These are phyloP conservation scores for Suricata suricatta DNA, from an alignment of 2,113 vertebrate species.

Conservation along the genomic window DNA sequence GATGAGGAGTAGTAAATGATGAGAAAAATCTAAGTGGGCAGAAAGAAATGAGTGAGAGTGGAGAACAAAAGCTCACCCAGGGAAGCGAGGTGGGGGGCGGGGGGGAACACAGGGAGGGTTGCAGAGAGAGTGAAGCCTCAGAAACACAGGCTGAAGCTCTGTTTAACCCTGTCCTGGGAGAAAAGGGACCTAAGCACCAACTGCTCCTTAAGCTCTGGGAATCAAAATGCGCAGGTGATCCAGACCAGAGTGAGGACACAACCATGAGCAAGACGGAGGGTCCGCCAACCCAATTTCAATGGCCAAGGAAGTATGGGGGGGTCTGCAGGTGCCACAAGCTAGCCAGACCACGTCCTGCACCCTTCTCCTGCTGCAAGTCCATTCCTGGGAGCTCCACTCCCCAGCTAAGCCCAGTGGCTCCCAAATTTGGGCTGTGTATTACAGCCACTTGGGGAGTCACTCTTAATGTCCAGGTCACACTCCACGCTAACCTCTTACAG, in stretches of 20 bases:
- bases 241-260: not conserved
- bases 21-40: constrained; percentile 1
- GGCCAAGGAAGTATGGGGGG: not conserved
- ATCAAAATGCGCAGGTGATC: not conserved
- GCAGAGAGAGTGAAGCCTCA: not conserved
- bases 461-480: not conserved
- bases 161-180: not conserved
- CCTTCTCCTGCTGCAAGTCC: not conserved
- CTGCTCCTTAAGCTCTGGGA: not conserved
- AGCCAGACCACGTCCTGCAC: fast-evolving
- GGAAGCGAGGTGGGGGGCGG: not conserved
- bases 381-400: not conserved
- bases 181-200: not conserved
- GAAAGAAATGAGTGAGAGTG: not conserved
- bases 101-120: fast-evolving
- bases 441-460: not conserved
- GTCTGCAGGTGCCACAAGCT: not conserved
- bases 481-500: not conserved
- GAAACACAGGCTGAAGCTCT: not conserved
- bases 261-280: not conserved
- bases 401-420: not conserved
- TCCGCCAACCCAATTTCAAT: not conserved
- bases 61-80: not conserved
- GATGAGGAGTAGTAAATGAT: not conserved
- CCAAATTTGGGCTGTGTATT: not conserved